Percentiles rank a stretch among this genome's conserved stretches.
These are phyloP conservation scores for Crocidura indochinensis DNA, from an alignment of 2,797 vertebrate species.

Conservation along the genomic window DNA sequence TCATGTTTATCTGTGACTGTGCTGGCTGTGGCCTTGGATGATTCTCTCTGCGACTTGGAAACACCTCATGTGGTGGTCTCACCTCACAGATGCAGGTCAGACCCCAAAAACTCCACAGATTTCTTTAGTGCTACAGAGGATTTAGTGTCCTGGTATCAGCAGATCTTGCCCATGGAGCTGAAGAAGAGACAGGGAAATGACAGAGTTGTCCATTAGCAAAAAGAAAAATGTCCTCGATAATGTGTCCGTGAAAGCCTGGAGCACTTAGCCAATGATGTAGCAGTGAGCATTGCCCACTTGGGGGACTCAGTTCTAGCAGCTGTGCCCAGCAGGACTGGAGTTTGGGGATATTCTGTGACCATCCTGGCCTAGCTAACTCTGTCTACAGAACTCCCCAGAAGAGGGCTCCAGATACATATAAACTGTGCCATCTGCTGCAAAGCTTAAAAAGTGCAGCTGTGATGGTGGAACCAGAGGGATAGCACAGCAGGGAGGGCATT, in stretches of 20 bases:
- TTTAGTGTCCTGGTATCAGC: not conserved
- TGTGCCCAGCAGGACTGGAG: not conserved
- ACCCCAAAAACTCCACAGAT: not conserved
- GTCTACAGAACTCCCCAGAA: not conserved
- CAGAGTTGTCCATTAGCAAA: not conserved
- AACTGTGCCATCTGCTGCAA: too few species aligned
- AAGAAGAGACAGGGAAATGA: not conserved
- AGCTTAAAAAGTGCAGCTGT: not conserved
- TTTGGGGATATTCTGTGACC: not conserved
- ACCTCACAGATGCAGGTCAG: not conserved
- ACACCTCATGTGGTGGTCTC: too few species aligned
- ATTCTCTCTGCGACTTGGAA: too few species aligned
- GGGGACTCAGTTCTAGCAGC: not conserved
- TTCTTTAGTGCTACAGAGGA: not conserved
- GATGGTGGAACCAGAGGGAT: too few species aligned
- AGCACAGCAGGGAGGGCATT: too few species aligned
- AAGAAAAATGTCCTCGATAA: too few species aligned
- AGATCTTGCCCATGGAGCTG: not conserved
- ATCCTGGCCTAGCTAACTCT: not conserved
- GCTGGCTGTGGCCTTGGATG: too few species aligned
- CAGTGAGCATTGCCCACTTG: not conserved
- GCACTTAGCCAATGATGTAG: accelerated
- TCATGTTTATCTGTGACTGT: too few species aligned
- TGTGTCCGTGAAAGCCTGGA: not conserved
- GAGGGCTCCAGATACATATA: not conserved